Evolutionary conservation across 2,797 vertebrate genomes (phyloP), one percentile per base, ranked within the genome.

Genomic region (Myoxocephalus aenaeus): DNA sequence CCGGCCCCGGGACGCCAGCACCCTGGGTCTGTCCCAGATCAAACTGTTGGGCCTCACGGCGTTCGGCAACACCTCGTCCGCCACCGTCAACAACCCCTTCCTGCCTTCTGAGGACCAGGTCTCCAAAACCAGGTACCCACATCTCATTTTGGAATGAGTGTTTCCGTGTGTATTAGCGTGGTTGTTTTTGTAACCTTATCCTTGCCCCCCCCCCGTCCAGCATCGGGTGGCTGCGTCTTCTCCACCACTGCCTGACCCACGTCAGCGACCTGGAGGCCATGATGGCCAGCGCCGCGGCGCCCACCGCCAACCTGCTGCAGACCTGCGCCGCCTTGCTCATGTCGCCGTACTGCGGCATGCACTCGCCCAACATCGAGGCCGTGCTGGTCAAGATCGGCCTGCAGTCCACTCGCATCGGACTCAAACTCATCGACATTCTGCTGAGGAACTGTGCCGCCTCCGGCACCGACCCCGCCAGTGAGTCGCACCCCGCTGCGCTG

Each of bases 261-360:
- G 98, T 99, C 83, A 97, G 97, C 67, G 98, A 99, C 92, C 93
- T 99, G 82, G 98, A 99, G 94, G 96, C 97, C 82, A 97, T 97
- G 96, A 99, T 99, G 98, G 98, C 98, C 42, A 97, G 97, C 65
- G 98, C 98, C 4, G 98, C 98, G 10, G 98, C 98, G 5, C 98
- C 98, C 69, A 99, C 98, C 2, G 98, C 98, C 61, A 99, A 99
- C 86, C 95, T 99, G 68, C 94, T 99, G 73, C 98, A 99, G 93
- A 99, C 98, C 0, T 99, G 98, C 27, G 98, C 98, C 2, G 98
- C 98, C 0, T 92, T 99, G 77, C 92, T 99, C 29, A 99, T 99
- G 98, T 99, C 98, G 0, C 98, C 98, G 0, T 99, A 99, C 86
- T 99, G 98, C 63, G 98, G 98, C 58, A 99, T 99, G 98, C 98